These are phyloP conservation scores for Saiga tatarica DNA, from an alignment of 2,113 vertebrate genomes.

Conservation along the genomic window DNA sequence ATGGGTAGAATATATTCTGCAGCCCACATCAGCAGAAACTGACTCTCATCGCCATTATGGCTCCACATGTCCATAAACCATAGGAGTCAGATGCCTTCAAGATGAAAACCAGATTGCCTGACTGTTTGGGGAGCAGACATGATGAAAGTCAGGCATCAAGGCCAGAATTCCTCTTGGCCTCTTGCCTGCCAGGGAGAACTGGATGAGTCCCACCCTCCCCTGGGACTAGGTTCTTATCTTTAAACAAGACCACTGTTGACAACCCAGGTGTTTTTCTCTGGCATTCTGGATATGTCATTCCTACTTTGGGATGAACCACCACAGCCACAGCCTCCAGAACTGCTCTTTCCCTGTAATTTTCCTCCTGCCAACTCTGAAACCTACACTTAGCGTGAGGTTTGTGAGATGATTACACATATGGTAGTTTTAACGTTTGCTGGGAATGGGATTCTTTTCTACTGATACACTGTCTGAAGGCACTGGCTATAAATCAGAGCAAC, in stretches of 20 bases:
- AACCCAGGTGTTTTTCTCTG: not conserved
- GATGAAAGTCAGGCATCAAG: too few species aligned
- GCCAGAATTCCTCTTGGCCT: not conserved
- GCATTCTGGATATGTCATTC: not conserved
- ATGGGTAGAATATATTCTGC: not conserved
- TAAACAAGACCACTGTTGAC: not conserved
- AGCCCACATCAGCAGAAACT: not conserved
- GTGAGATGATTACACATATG: slow-evolving; percentile 23
- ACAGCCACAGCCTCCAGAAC: not conserved
- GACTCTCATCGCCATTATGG: not conserved
- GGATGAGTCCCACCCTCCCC: not conserved
- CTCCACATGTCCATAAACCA: not conserved
- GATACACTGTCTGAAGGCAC: slow-evolving; percentile 78
- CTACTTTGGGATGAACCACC: not conserved
- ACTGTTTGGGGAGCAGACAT: not conserved
- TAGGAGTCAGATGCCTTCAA: not conserved
- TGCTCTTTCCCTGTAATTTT: slow-evolving; percentile 31
- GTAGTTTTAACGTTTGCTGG: slow-evolving; percentile 62
- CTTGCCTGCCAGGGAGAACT: not conserved
- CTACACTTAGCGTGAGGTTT: not conserved
- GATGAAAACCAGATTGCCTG: not conserved
- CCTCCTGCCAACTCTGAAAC: not conserved
- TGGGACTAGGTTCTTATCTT: not conserved
- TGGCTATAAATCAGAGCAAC: slow-evolving; percentile 70
- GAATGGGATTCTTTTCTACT: slow-evolving; percentile 76